Evolutionary conservation across 2,797 vertebrate species (phyloP).

Genomic region (Sebastes kiyomatsui): DNA sequence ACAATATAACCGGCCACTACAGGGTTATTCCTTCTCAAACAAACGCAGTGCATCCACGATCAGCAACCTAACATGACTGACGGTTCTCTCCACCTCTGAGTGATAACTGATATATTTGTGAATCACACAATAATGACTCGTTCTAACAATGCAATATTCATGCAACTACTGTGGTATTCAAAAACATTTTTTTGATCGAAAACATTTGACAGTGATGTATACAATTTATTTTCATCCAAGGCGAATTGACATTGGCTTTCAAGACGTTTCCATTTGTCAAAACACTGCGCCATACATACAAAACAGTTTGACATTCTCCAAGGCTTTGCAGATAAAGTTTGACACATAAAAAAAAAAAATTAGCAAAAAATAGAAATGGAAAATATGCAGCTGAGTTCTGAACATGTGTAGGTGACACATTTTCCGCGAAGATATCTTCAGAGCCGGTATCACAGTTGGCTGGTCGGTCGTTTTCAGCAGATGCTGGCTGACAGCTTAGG

Average conservation of each 20-base stretch:
- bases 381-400: constrained; percentile 54
- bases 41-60: background rate
- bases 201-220: constrained; percentile 36
- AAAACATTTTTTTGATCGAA: constrained; percentile 11
- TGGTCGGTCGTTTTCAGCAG: constrained; percentile 80
- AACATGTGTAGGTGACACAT: constrained; percentile 68
- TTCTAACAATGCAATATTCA: constrained; percentile 12
- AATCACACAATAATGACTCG: constrained; percentile 25
- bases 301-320: constrained; percentile 52
- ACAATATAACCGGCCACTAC: background rate
- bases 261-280: constrained; percentile 18
- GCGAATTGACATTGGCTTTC: constrained; percentile 35
- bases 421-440: constrained; percentile 65
- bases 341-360: constrained; percentile 29
- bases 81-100: background rate
- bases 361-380: constrained; percentile 47
- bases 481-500: constrained; percentile 83
- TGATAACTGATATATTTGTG: constrained; percentile 15
- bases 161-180: background rate
- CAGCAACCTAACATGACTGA: constrained; percentile 6
- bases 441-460: constrained; percentile 70
- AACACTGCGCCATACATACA: constrained; percentile 30
- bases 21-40: constrained; percentile 5
- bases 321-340: constrained; percentile 56
- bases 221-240: constrained; percentile 37